Conservation (phyloP, 2,888 invertebrate species). For the Leptinotarsa tumamoca region DNA sequence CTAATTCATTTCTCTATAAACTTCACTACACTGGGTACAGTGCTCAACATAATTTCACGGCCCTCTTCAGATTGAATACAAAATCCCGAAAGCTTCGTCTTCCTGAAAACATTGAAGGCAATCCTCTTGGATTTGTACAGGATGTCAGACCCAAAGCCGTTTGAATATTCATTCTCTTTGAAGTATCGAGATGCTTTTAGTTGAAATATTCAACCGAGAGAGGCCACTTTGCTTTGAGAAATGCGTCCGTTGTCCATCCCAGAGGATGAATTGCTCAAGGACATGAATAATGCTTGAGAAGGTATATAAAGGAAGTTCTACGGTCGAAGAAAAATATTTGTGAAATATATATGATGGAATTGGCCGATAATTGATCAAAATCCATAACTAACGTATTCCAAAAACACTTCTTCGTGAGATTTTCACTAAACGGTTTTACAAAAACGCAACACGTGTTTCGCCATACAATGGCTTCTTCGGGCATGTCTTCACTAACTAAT, state of each 20-base stretch:
- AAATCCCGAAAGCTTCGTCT: not conserved
- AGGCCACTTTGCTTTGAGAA: not conserved
- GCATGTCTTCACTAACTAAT: no score
- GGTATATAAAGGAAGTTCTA: no score
- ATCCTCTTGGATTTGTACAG: not conserved
- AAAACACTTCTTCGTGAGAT: no score
- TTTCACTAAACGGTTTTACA: no score
- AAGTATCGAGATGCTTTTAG: not conserved
- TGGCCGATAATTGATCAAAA: no score
- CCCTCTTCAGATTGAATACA: not conserved
- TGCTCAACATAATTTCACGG: not conserved
- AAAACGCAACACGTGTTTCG: no score
- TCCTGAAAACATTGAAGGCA: not conserved
- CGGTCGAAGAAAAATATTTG: no score
- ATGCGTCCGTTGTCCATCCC: not conserved
- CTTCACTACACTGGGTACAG: not conserved
- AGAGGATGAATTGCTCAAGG: not conserved
- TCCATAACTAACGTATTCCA: no score
- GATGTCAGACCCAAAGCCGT: not conserved
- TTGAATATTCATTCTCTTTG: slow-evolving; percentile 17
- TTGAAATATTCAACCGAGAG: not conserved
- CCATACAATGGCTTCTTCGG: no score
- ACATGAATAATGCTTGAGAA: no score
- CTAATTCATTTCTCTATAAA: not conserved
- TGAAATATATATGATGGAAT: no score